Conservation (phyloP, 2,113 vertebrate genomes). For the Triplophysa dalaica region DNA sequence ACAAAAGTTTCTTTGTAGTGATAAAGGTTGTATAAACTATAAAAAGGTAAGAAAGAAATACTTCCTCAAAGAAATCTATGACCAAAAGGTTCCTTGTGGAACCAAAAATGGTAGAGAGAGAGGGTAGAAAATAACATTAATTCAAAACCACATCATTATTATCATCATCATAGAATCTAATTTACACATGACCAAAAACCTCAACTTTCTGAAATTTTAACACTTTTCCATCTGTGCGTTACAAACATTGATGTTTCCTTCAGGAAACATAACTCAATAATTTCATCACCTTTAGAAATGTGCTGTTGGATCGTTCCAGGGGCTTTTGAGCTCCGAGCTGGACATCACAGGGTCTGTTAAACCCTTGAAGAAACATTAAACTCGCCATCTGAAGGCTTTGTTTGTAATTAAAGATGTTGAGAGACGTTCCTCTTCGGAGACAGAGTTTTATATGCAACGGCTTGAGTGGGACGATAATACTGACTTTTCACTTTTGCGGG, state of each 20-base stretch:
- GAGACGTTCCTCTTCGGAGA: background rate
- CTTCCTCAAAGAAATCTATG: too few species aligned
- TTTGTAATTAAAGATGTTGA: conserved; percentile 9
- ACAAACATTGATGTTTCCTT: background rate
- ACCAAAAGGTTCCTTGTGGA: too few species aligned
- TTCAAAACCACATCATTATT: too few species aligned
- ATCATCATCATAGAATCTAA: too few species aligned
- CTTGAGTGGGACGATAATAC: conserved; percentile 9
- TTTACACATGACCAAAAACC: background rate
- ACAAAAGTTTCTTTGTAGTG: too few species aligned
- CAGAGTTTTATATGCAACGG: background rate
- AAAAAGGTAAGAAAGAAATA: too few species aligned
- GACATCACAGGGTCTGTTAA: background rate
- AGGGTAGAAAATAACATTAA: too few species aligned
- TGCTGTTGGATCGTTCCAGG: background rate
- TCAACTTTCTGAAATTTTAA: background rate
- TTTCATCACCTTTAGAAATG: background rate
- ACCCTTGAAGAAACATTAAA: background rate
- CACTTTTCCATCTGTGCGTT: background rate
- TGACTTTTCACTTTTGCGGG: conserved; percentile 32
- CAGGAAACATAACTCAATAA: background rate
- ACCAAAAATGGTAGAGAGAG: too few species aligned
- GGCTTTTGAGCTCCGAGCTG: background rate
- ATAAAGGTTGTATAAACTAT: too few species aligned
- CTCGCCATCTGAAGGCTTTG: background rate